These are phyloP conservation scores for Eublepharis macularius DNA, from an alignment of 2,113 vertebrate species.

Conservation along the genomic window DNA sequence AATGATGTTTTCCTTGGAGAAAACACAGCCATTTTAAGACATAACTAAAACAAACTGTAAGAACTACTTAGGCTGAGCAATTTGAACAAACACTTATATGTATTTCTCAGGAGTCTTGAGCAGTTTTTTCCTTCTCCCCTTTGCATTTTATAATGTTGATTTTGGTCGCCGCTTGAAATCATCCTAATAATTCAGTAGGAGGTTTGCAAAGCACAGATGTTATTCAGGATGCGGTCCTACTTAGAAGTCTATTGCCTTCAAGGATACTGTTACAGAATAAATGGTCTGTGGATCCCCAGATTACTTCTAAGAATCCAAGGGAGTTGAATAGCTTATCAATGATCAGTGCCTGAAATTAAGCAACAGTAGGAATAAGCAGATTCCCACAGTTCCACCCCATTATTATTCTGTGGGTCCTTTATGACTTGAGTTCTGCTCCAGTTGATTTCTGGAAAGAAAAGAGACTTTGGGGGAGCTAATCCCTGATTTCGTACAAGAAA, in stretches of 20 bases:
- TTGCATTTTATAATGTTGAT: conserved; percentile 4
- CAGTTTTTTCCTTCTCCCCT: background rate
- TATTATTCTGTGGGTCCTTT: no score
- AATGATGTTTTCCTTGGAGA: conserved; percentile 50
- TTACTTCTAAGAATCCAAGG: background rate
- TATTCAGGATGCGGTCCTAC: background rate
- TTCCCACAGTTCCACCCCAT: no score
- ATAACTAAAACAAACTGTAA: conserved; percentile 32
- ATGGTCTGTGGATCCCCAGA: background rate
- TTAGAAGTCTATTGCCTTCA: background rate
- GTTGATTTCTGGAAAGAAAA: no score
- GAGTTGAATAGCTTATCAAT: background rate
- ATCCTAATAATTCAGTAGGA: background rate
- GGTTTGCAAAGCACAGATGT: conserved; percentile 7
- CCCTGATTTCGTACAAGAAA: no score
- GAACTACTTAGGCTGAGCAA: background rate
- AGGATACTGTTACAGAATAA: background rate
- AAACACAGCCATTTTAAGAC: conserved; percentile 44
- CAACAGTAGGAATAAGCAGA: no score
- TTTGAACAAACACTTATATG: background rate
- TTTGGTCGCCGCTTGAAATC: background rate
- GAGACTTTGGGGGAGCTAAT: no score
- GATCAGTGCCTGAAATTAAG: no score
- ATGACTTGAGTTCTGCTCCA: no score
- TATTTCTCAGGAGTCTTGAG: conserved; percentile 1